Conservation (phyloP, 92 coral and sea anemone genomes). For the Epizoanthus fatuus region DNA sequence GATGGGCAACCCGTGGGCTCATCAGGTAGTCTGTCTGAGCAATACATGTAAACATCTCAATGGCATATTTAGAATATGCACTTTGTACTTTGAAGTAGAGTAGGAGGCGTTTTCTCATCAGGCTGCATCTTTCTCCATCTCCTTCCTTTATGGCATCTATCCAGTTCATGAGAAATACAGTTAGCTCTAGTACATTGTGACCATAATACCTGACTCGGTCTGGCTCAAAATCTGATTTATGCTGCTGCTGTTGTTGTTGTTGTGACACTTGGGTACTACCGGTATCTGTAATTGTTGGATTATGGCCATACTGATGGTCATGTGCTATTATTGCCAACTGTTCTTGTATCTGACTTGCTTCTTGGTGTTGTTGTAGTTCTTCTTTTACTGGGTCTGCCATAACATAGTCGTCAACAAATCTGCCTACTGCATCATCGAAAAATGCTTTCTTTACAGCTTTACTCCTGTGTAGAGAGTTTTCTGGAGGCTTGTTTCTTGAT, state of each 20-base stretch:
- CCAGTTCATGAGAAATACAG: constrained; percentile 61
- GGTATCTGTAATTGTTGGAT: no score
- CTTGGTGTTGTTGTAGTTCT: background rate
- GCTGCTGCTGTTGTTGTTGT: no score
- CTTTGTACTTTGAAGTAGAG: constrained; percentile 55
- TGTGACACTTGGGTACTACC: no score
- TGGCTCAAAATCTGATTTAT: background rate
- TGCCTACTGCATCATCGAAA: constrained; percentile 52
- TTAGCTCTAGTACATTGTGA: constrained; percentile 56
- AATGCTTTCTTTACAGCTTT: constrained; percentile 53
- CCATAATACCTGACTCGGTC: constrained; percentile 51
- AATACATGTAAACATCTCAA: background rate
- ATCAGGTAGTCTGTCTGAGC: constrained; percentile 28
- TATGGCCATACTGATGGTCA: background rate
- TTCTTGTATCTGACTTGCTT: background rate
- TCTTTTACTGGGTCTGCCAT: background rate
- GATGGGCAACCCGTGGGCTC: constrained; percentile 64
- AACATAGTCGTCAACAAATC: constrained; percentile 56
- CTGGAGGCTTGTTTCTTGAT: constrained; percentile 50
- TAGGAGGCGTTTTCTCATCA: constrained; percentile 25
- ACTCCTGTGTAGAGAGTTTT: constrained; percentile 6
- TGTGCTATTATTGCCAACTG: background rate
- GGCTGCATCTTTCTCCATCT: constrained; percentile 58
- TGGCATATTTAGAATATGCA: background rate
- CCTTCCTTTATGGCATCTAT: constrained; percentile 44